phyloP scores from a whole-genome alignment of 2,113 vertebrate genomes.

The Clarias macrocephalus region DNA sequence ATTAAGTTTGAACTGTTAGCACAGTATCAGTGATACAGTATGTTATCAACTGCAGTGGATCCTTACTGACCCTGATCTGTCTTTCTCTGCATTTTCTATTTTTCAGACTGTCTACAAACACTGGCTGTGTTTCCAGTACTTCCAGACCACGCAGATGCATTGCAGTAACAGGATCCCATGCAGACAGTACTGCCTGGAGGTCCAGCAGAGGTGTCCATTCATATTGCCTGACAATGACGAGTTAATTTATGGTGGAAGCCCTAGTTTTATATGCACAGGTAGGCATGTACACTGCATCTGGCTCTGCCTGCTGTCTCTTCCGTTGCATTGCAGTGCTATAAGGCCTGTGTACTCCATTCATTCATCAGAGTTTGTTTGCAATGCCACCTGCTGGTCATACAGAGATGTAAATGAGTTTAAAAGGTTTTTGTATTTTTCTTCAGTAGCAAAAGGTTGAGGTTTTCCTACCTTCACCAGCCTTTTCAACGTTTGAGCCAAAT shows the following conservation, averaged over 20 bases:
- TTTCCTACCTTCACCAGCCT: background rate
- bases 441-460: background rate
- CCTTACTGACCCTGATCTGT: constrained; percentile 58
- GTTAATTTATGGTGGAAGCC: constrained; percentile 97
- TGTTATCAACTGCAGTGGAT: constrained; percentile 49
- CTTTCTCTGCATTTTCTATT: constrained; percentile 38
- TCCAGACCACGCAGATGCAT: constrained; percentile 96
- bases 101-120: constrained; percentile 96
- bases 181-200: constrained; percentile 98
- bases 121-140: constrained; percentile 99
- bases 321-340: constrained; percentile 31
- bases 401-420: background rate
- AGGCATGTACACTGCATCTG: constrained; percentile 28
- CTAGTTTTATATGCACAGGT: constrained; percentile 99
- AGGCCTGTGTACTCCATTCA: background rate
- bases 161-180: constrained; percentile 97
- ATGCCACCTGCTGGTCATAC: constrained; percentile 62
- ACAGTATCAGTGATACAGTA: constrained; percentile 34
- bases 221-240: constrained; percentile 98
- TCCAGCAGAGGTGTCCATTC: constrained; percentile 97
- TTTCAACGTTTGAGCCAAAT: background rate
- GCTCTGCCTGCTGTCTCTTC: background rate
- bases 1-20: constrained; percentile 43
- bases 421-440: background rate
- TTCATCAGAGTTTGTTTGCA: constrained; percentile 25